Conservation (phyloP, 2,113 vertebrate genomes). For the Gymnocephalus cernua region DNA sequence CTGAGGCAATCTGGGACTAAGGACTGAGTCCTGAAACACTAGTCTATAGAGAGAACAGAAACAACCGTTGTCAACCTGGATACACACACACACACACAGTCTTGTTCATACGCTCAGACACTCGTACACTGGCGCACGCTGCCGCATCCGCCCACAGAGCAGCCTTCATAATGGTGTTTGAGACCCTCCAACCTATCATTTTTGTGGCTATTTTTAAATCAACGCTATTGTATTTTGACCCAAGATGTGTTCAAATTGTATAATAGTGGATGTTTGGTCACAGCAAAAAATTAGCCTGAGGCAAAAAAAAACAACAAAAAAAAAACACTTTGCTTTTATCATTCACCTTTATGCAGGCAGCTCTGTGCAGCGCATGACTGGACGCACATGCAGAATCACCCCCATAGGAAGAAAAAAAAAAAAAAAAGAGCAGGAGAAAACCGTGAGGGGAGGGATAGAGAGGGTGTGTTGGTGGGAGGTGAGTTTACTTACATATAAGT, state of each 20-base stretch:
- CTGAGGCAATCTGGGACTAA: conserved; percentile 86
- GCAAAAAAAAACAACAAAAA: background rate
- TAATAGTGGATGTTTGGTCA: background rate
- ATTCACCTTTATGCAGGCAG: conserved; percentile 67
- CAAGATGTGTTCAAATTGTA: background rate
- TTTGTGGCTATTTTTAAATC: conserved; percentile 4
- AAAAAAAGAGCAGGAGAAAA: conserved; percentile 55
- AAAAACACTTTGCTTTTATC: background rate
- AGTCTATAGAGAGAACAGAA: conserved; percentile 87
- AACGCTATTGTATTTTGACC: background rate
- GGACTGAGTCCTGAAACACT: conserved; percentile 87
- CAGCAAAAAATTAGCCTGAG: background rate
- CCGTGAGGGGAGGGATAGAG: conserved; percentile 54
- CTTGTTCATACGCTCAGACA: conserved; percentile 36
- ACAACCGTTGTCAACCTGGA: conserved; percentile 84
- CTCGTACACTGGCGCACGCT: conserved; percentile 47
- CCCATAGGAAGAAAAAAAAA: conserved; percentile 41
- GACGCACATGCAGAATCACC: conserved; percentile 80
- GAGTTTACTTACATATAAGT: conserved; percentile 86
- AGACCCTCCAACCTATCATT: conserved; percentile 15
- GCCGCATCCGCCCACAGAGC: conserved; percentile 71
- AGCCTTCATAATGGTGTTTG: conserved; percentile 54
- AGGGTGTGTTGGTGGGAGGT: conserved; percentile 60
- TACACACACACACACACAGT: conserved; percentile 61
- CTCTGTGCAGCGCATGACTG: conserved; percentile 76